Percentiles rank a stretch among this genome's conserved stretches.
Evolutionary conservation across 2,888 invertebrate species (phyloP).

Genomic region (Phragmatobia fuliginosa): DNA sequence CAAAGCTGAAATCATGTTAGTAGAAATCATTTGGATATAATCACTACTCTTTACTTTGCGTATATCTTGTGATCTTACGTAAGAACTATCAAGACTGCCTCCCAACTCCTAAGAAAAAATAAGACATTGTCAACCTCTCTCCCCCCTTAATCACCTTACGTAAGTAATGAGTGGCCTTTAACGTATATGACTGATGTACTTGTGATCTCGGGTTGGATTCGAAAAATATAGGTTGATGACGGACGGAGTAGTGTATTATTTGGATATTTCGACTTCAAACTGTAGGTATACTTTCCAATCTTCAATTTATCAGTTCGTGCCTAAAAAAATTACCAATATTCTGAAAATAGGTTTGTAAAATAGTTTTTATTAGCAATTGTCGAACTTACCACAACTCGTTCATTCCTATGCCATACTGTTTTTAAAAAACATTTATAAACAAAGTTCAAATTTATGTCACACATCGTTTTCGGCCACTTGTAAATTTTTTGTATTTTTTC

Average conservation of each 20-base stretch:
- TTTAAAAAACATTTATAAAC: constrained; percentile 17
- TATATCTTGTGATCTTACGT: too few species aligned
- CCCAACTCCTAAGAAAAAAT: too few species aligned
- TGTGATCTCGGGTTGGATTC: too few species aligned
- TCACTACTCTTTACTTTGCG: too few species aligned
- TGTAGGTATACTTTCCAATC: not conserved
- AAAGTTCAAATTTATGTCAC: constrained; percentile 32
- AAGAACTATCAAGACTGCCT: too few species aligned
- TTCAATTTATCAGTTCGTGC: not conserved
- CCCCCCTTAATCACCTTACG: too few species aligned
- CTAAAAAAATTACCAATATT: not conserved
- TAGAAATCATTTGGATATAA: too few species aligned
- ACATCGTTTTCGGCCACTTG: constrained; percentile 55
- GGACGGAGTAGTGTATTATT: not conserved
- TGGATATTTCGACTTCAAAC: not conserved
- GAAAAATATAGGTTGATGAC: not conserved
- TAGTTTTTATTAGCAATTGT: not conserved
- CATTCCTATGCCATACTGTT: constrained; percentile 10
- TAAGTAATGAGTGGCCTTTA: too few species aligned
- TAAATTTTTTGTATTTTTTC: constrained; percentile 38
- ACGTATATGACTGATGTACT: too few species aligned
- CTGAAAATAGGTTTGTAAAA: not conserved
- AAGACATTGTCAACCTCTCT: too few species aligned
- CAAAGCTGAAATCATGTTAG: too few species aligned
- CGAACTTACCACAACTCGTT: not conserved